Base-by-base conservation (phyloP, 2,113 vertebrate species). In the Myotis yumanensis region DNA sequence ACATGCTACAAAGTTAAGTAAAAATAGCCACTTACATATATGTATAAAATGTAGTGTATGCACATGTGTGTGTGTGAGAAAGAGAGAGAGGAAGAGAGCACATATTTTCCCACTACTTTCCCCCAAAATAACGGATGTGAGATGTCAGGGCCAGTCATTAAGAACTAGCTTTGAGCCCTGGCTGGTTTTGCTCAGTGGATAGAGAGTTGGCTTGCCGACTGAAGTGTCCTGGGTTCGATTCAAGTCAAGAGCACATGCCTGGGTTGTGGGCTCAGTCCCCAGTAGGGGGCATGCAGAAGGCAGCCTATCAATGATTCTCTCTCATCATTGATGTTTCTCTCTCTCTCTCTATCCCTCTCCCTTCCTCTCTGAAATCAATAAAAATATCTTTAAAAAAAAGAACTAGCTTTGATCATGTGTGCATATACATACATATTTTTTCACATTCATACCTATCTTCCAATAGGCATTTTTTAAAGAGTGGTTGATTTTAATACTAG, bases 371-470 rank as follows among this genome's bases (percentile, higher is more conserved):
- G 43, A 43, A 43, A 43, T 43, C 43, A 43, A 43, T 43, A 43
- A 43, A 43, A 43, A 43, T 43, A 43, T 43, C 43, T 43, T 43
- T 43, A 7, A 43, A 43, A 43, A 43, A 8, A 15, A 40, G 17
- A 52, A 11, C 17, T 11, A 18, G 20, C 28, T 51, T 40, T 52
- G 76, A 79, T 14, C 18, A 3, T 5, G 7, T 16, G 51, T 46
- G 22, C 2, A 0, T 37, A 18, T 4, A 1, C 2, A 3, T 2
- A 11, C 16, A 11, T 12, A 3, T 32, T 62, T 62, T 77, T 77
- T 77, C 46, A n/a, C 75, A 52, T 77, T 18, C 17, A 22, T 22
- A 11, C 0, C 7, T 16, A 11, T 3, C 51, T 52, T 71, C 35
- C 23, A 4, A 51, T 0, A 16, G 80, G 18, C 9, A 28, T 35